These are phyloP conservation scores for Chelon auratus DNA, from an alignment of 2,797 vertebrate species.

Conservation along the genomic window DNA sequence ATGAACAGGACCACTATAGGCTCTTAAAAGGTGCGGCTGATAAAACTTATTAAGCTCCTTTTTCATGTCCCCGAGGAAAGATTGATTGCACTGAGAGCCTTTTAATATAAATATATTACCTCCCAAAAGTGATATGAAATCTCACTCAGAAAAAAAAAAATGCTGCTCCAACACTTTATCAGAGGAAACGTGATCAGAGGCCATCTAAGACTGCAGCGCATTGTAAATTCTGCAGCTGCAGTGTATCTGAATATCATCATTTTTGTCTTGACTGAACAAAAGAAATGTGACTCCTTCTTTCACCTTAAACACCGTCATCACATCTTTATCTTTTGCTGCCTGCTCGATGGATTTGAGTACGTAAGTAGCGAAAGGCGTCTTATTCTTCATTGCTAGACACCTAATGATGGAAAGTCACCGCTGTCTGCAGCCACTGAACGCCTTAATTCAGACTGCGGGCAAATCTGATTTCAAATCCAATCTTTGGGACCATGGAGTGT, in stretches of 20 bases:
- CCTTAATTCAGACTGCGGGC: no score
- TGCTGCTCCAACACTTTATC: slow-evolving; percentile 73
- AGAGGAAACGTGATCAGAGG: slow-evolving; percentile 73
- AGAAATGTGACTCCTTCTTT: slow-evolving; percentile 44
- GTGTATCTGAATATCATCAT: slow-evolving; percentile 49
- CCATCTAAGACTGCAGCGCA: slow-evolving; percentile 56
- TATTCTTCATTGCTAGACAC: background rate
- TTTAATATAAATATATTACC: slow-evolving; percentile 78
- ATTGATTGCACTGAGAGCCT: slow-evolving; percentile 80
- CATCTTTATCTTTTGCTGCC: slow-evolving; percentile 7
- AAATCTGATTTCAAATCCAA: no score
- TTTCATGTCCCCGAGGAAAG: slow-evolving; percentile 71
- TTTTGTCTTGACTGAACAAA: slow-evolving; percentile 42
- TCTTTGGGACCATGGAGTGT: no score
- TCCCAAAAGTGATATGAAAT: slow-evolving; percentile 79
- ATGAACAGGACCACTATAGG: slow-evolving; percentile 59
- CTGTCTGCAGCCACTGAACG: background rate
- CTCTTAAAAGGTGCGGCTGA: slow-evolving; percentile 66
- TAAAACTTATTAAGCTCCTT: slow-evolving; percentile 70
- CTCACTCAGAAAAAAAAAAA: slow-evolving; percentile 57
- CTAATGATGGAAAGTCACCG: background rate
- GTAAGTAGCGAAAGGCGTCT: background rate
- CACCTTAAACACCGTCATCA: slow-evolving; percentile 43
- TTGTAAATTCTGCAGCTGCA: slow-evolving; percentile 58
- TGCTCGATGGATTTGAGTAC: slow-evolving; percentile 20